phyloP scores from a whole-genome alignment of 2,113 vertebrate species.

The Chaetodon auriga region DNA sequence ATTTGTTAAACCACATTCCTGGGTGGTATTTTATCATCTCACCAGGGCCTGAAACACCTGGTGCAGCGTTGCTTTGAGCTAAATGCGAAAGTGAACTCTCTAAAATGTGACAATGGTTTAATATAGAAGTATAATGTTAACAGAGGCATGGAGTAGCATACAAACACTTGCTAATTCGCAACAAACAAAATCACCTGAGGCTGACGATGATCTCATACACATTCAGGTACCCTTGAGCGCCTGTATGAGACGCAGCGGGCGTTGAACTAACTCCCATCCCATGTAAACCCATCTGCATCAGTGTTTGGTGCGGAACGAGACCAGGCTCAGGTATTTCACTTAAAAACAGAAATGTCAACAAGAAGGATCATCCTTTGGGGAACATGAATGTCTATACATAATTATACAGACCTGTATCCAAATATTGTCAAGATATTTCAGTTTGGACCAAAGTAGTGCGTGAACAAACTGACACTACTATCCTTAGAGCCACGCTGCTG shows the following conservation, averaged over 20 bases:
- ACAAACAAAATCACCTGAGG: background rate
- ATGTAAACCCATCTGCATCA: background rate
- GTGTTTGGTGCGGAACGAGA: no score
- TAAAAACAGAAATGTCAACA: background rate
- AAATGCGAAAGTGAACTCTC: background rate
- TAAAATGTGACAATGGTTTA: background rate
- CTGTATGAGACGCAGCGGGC: no score
- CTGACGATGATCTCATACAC: no score
- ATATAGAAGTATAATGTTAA: background rate
- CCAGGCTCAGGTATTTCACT: background rate
- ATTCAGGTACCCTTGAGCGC: no score
- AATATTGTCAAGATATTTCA: background rate
- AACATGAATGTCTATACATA: background rate
- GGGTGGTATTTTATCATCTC: no score
- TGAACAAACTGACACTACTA: background rate
- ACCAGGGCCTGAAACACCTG: no score
- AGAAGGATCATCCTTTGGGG: background rate
- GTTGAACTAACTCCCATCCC: no score
- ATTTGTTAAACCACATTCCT: background rate
- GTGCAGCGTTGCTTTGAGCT: background rate
- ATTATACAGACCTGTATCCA: background rate
- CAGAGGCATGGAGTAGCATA: background rate
- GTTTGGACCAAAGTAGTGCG: background rate
- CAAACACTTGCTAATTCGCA: background rate
- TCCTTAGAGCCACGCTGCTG: background rate